Evolutionary conservation across 1,140 invertebrate species (phyloP).

Genomic region (Zeugodacus cucurbitae): DNA sequence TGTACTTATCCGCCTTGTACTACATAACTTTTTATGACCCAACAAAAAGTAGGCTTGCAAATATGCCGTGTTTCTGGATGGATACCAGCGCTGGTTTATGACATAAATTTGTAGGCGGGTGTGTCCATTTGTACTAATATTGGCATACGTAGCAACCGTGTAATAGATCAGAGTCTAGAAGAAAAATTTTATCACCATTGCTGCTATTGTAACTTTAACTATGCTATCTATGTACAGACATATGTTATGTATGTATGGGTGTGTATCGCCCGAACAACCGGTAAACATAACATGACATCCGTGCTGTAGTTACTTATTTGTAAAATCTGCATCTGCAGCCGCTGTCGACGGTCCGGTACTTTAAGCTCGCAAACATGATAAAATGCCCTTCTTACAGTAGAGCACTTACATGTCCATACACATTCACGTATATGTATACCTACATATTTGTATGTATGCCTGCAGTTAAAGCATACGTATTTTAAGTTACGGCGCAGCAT

Average conservation of each 20-base stretch:
- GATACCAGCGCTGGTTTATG: no score
- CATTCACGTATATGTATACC: no score
- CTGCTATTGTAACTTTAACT: neutral
- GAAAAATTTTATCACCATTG: neutral
- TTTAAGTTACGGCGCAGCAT: neutral
- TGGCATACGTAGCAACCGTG: neutral
- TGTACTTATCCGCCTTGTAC: neutral
- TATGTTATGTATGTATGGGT: no score
- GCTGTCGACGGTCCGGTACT: neutral
- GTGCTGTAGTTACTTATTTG: neutral
- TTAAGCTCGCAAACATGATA: neutral
- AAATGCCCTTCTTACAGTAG: slow-evolving; percentile 6
- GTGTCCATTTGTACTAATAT: neutral
- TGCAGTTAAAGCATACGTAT: neutral
- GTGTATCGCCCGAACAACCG: neutral
- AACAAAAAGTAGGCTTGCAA: neutral
- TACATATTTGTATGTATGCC: no score
- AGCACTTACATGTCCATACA: neutral
- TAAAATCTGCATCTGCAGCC: neutral
- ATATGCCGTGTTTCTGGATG: neutral
- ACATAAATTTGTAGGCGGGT: no score
- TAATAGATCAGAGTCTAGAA: neutral
- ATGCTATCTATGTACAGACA: neutral
- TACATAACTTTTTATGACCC: neutral
- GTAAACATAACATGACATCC: neutral